Base-by-base conservation (phyloP, 2,113 vertebrate species). In the Xyrauchen texanus region DNA sequence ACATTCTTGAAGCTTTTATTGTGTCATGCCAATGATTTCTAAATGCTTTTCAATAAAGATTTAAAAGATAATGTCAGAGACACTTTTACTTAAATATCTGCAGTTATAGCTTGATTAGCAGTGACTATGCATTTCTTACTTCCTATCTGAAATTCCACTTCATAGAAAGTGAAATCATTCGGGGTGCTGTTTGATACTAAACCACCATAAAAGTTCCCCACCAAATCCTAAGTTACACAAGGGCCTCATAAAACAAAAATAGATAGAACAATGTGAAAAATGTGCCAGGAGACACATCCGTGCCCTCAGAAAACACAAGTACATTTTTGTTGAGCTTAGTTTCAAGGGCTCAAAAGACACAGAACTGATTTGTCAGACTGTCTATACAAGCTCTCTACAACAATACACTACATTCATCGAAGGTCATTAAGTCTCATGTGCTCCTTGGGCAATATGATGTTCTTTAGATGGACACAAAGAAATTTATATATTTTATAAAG, bases 91-190 rank as follows among this genome's bases (percentile, higher is more conserved):
- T 34, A 34, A 34, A 34, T 34, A 34, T 34, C 21, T 34, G 21
- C 21, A 34, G 3, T 34, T 34, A 61, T 60, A 61, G 8, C 13
- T 13, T 16, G n/a, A 15, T 42, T n/a, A 60, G 5, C 55, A 61
- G 45, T 44, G 52, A 71, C 21, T 44, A 4, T 57, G 68, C 10
- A 44, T 9, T 61, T 44, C 49, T 47, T 61, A 16, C n/a, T 61
- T 16, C 45, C 6, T 72, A 16, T 34, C 21, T 34, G 21, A 60
- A 72, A 13, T 6, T 8, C 70, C 57, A 73, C 12, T 34, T 47
- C 15, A 77, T 21, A 8, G 46, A 79, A 83, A 81, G 47, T 7
- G 42, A 77, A 75, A 77, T 7, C 42, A 3, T 4, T 68, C 45
- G n/a, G n/a, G 21, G 45, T 4, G 7, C 7, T 45, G 9, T 73